Evolutionary conservation across 2,888 invertebrate species (phyloP), one percentile per base, ranked within the genome.

Genomic region (Oscheius sp.): DNA sequence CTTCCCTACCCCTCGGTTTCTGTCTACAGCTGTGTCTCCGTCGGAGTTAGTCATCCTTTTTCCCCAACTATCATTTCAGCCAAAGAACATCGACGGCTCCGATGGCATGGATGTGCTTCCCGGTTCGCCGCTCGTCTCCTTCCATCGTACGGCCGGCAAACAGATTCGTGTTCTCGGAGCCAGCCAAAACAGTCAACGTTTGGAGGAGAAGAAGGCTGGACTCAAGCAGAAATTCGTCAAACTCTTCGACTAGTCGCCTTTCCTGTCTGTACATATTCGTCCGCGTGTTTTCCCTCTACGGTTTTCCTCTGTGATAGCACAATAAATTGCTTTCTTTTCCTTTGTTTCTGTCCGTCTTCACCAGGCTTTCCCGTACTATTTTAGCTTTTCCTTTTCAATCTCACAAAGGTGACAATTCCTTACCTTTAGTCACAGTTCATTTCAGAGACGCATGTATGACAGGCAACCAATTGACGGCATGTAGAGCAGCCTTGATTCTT

Each of bases 91-190:
- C 18, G 68, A 73, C 7, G 74, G 64, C 12, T 21, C n/a, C 29
- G 75, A 72, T 13, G 72, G 61, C 0, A 63, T 41, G n/a, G 75
- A 73, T 21, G 27, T 69, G 0, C 66, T 78, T 3, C 79, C 79
- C 23, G 87, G 86, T 7, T 79, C 81, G 21, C 81, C 81, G 7
- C 72, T 86, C 12, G 61, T 76, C 21, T 82, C 79, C 41, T 88
- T 86, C 73, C 78, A 87, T 56, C 80, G 88, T 49, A 86, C 84
- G 7, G 80, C 81, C 23, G 88, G 85, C 52, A 86, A 83, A 56
- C 88, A 88, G 74, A 83, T 88, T 27, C 84, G 87, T 64, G 88
- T 88, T 13, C 76, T 88, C 9, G 83, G 83, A 12, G 78, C 84
- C 18, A 76, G 74, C 45, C 74, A 63, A 45, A 64, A 71, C 27